phyloP scores from a whole-genome alignment of 2,888 invertebrate species.

The Sussaba pulchella region DNA sequence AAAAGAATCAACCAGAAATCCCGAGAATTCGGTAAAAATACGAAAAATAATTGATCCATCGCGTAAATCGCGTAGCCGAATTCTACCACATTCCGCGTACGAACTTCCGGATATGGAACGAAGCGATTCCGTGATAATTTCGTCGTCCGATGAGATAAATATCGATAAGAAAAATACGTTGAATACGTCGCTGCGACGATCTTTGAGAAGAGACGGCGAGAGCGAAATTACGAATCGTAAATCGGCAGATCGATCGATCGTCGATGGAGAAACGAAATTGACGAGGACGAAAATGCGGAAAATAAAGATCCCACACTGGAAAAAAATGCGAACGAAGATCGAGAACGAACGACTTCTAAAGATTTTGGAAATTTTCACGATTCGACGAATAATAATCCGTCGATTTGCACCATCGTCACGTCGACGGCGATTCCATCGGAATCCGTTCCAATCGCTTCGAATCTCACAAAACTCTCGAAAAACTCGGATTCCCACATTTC shows the following conservation, averaged over 20 bases:
- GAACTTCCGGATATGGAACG: slow-evolving; percentile 57
- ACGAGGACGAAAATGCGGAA: slow-evolving; percentile 16
- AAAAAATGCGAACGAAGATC: too few species aligned
- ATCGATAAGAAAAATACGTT: neutral
- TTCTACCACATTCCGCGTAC: slow-evolving; percentile 46
- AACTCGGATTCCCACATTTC: too few species aligned
- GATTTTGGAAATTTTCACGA: neutral
- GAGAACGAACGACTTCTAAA: too few species aligned
- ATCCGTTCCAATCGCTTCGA: too few species aligned
- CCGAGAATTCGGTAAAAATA: neutral
- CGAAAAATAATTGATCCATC: neutral
- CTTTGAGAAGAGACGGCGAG: neutral
- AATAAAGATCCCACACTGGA: too few species aligned
- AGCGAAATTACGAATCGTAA: neutral
- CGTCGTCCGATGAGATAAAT: slow-evolving; percentile 38
- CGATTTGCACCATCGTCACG: too few species aligned
- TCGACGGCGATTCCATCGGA: too few species aligned
- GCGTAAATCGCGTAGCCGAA: slow-evolving; percentile 8
- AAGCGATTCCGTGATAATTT: slow-evolving; percentile 45
- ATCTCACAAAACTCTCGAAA: too few species aligned
- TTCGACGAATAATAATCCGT: too few species aligned
- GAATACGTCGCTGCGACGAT: slow-evolving; percentile 1
- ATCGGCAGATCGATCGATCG: neutral
- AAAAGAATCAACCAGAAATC: neutral
- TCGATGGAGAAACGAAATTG: neutral